Conservation (phyloP, 1,140 invertebrate species). For the Rhagoletis zephyria region DNA sequence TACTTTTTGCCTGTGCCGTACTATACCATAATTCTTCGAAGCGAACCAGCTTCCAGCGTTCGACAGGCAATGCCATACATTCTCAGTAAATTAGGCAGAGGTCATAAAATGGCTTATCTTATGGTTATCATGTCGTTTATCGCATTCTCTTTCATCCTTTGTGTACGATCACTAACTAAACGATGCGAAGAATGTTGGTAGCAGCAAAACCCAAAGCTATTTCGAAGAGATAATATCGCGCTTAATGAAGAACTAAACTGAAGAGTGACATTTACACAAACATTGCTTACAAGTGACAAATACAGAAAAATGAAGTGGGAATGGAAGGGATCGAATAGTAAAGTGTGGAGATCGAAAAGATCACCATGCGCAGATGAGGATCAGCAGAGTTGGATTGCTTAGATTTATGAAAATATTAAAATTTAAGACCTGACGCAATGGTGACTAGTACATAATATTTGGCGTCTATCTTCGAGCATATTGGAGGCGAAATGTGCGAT, state of each 20-base stretch:
- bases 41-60: no score
- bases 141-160: neutral
- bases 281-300: neutral
- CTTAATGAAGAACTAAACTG: constrained; percentile 40
- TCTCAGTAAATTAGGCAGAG: constrained; percentile 29
- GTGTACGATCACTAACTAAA: neutral
- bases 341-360: neutral
- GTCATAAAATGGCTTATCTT: constrained; percentile 38
- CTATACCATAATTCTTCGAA: neutral
- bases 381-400: neutral
- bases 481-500: neutral
- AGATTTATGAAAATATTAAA: constrained; percentile 40
- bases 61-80: constrained; percentile 3
- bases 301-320: neutral
- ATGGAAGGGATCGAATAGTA: neutral
- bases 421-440: neutral
- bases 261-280: no score
- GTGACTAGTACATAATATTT: neutral
- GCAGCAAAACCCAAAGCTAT: neutral
- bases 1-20: neutral
- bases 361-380: neutral
- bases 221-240: constrained; percentile 14
- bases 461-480: no score
- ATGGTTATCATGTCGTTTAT: constrained; percentile 21
- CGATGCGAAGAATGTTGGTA: constrained; percentile 10